Percentiles rank a stretch among this genome's conserved stretches.
phyloP scores from a whole-genome alignment of 2,113 vertebrate genomes.

The Cisticola juncidis region DNA sequence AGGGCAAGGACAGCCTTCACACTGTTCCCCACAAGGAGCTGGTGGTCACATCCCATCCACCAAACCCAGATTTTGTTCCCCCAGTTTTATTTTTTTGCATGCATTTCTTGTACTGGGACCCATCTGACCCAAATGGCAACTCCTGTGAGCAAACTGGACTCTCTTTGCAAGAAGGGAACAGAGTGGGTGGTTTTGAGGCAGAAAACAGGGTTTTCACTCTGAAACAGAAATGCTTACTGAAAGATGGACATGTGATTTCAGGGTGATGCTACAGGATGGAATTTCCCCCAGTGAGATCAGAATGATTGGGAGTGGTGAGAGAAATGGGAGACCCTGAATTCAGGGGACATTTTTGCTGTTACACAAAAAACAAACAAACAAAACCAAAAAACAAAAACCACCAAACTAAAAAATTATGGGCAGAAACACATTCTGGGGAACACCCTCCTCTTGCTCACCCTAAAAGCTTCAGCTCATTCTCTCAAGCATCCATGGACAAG shows the following conservation, averaged over 20 bases:
- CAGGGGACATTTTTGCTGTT: background rate
- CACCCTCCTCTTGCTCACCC: background rate
- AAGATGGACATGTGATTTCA: background rate
- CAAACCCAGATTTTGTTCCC: background rate
- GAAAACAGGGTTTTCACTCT: background rate
- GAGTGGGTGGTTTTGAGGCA: background rate
- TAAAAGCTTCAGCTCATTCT: background rate
- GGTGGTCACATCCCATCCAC: background rate
- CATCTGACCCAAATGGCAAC: background rate
- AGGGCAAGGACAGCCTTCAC: background rate
- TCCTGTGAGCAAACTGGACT: background rate
- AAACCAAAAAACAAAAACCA: too few species aligned
- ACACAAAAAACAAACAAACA: background rate
- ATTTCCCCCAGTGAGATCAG: background rate
- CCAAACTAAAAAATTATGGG: background rate
- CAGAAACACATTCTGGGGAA: background rate
- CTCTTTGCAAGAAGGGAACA: background rate
- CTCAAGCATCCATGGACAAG: background rate
- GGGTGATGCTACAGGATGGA: background rate
- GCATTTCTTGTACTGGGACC: background rate
- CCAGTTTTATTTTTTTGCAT: fast-evolving
- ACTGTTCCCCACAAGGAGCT: background rate
- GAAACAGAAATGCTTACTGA: background rate
- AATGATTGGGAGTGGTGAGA: background rate
- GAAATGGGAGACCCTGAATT: background rate